Evolutionary conservation across 2,888 invertebrate genomes (phyloP), one percentile per base, ranked within the genome.

Genomic region (Eupsilia transversa): DNA sequence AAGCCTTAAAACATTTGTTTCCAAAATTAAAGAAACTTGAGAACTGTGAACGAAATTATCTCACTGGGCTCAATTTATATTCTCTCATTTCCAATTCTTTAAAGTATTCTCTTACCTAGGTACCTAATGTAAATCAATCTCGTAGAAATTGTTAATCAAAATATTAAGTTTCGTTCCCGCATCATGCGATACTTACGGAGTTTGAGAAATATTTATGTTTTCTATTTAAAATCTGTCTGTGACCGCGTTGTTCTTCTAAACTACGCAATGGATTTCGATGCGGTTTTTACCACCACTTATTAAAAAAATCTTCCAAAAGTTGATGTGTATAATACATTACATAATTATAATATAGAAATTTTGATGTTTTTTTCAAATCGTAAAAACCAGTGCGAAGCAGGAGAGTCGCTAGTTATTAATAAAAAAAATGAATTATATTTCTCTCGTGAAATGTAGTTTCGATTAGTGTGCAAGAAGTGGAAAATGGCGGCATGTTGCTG

Each of bases 381-480:
- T 20, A 6, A 27, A 27, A 12, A 20, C 20, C 27, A n/a, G 6
- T 10, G 38, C 12, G 27, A 27, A 61, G 20, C 27, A 41, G 27
- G 5, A 2, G 7, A 30, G 12, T 23, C 27, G 14, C 27, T 43
- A 41, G 20, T 41, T 10, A 20, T 27, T 41, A 43, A 23, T 27
- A 43, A 30, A 61, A 43, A 43, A 38, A 38, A 41, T 63, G 6
- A 23, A 64, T 59, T 33, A 46, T 68, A n/a, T 72, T 79, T 61
- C 27, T 78, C 81, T 80, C 49, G 64, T 52, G 43, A 79, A 78
- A 77, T 78, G 27, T 65, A 27, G 52, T 90, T 91, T 89, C 80
- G 89, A 90, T 90, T 89, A 89, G 84, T 83, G 89, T 89, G 89
- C 91, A 90, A 87, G 88, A 79, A 80, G 88, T 81, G 89, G 89